Evolutionary conservation across 2,113 vertebrate genomes (phyloP).

Genomic region (Stegostoma tigrinum): DNA sequence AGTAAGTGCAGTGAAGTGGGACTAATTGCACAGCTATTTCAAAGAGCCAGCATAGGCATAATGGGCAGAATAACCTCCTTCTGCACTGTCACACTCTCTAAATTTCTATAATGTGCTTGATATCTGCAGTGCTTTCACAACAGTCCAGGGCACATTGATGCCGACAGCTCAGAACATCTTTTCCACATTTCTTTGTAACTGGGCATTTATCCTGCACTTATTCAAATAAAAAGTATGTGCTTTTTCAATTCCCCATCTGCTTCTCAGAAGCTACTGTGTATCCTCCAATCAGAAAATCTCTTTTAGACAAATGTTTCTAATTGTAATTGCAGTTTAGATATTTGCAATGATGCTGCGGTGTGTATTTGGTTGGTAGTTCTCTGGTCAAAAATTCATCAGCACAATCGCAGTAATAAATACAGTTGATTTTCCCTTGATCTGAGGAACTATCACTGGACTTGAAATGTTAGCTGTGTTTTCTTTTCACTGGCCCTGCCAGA

Average conservation of each 20-base stretch:
- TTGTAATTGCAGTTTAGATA: slow-evolving; percentile 5
- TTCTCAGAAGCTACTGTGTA: not conserved
- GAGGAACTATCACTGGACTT: too few species aligned
- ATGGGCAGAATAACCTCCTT: not conserved
- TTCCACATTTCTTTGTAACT: not conserved
- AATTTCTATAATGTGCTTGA: not conserved
- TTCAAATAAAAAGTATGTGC: not conserved
- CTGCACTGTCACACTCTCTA: not conserved
- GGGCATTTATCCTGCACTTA: not conserved
- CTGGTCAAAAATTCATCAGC: not conserved
- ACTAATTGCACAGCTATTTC: not conserved
- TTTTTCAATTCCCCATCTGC: not conserved
- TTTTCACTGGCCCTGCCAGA: too few species aligned
- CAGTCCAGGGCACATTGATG: not conserved
- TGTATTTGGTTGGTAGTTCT: not conserved
- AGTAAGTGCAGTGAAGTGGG: not conserved
- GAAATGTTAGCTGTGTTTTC: too few species aligned
- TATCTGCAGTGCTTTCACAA: not conserved
- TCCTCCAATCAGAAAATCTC: not conserved
- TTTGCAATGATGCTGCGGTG: not conserved
- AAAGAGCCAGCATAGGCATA: not conserved
- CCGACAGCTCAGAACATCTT: not conserved
- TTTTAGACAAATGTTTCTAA: not conserved
- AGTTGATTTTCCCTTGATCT: not conserved
- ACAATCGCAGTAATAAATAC: not conserved